Evolutionary conservation across 2,113 vertebrate genomes (phyloP), one percentile per base, ranked within the genome.

Genomic region (Piliocolobus tephrosceles): DNA sequence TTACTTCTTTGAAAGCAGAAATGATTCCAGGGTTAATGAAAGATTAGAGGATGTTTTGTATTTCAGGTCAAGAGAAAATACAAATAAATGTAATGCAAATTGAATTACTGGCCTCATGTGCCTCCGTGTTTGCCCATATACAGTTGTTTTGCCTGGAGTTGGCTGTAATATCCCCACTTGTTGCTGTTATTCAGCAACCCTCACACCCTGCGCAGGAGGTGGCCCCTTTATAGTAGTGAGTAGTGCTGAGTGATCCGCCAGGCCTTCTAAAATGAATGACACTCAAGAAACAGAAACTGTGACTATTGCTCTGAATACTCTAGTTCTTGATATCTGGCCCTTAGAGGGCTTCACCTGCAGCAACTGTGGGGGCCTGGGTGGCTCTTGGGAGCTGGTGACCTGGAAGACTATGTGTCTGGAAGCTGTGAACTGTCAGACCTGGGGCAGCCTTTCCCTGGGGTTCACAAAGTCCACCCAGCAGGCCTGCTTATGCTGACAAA

Each of bases 81-180:
- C 4, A 17, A 70, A 78, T 78, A 52, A 91, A 55, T 43, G 13
- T 7, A 58, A 64, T 40, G 43, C 22, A 50, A 50, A 66, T 57
- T 30, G 79, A 55, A 86, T 35, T 3, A 4, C 2, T 61, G 83
- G 38, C 35, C n/a, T 43, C 3, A 0, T 0, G 23, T 8, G 57
- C 17, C 18, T 55, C 50, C 0, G 0, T 1, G 82, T 43, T 75
- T 47, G 80, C 38, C 18, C 0, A 6, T 6, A 1, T 0, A 86
- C 27, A 9, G 94, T 61, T 73, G 20, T 70, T 89, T 43, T 6
- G 87, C 58, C 94, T 20, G 64, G 40, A 64, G 76, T 2, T 43
- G 52, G 55, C 50, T 2, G 14, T 5, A 9, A 18, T 25, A 7
- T 5, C 20, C 45, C 38, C 27, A 30, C 23, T 75, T 40, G 20